Conservation (phyloP, 2,113 vertebrate species). For the Steatornis caripensis region DNA sequence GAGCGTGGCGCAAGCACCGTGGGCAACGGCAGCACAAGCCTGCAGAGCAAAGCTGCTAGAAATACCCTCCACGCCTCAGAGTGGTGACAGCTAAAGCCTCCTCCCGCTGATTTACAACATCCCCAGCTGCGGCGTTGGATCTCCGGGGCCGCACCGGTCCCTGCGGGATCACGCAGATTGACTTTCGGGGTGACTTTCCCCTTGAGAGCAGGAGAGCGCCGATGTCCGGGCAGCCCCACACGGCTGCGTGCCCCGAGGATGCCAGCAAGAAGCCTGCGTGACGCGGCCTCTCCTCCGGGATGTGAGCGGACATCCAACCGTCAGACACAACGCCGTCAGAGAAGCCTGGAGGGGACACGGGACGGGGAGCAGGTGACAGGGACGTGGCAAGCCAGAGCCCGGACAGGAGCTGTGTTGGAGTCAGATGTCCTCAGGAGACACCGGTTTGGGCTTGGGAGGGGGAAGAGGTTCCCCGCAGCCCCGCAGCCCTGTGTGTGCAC, state of each 20-base stretch:
- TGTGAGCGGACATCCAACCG: background rate
- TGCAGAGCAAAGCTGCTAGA: background rate
- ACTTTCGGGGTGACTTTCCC: background rate
- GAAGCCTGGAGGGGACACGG: background rate
- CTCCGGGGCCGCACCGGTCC: fast-evolving
- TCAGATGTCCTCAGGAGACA: too few relatives aligned
- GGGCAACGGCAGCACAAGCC: background rate
- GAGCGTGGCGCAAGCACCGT: background rate
- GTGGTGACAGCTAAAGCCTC: background rate
- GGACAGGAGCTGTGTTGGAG: background rate
- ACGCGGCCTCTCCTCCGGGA: background rate
- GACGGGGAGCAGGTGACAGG: background rate
- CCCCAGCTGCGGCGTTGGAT: background rate
- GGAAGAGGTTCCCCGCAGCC: too few relatives aligned
- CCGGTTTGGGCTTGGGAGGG: too few relatives aligned
- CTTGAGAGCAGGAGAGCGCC: background rate
- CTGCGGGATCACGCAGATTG: background rate
- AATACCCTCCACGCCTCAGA: background rate
- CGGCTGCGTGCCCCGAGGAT: background rate
- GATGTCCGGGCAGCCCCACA: fast-evolving
- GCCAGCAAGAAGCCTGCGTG: background rate
- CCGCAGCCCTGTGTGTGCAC: too few relatives aligned
- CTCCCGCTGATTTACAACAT: background rate
- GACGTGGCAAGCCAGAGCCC: too few relatives aligned
- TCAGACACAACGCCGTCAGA: background rate